Conservation (phyloP, 2,797 vertebrate genomes). For the Streptopelia turtur region DNA sequence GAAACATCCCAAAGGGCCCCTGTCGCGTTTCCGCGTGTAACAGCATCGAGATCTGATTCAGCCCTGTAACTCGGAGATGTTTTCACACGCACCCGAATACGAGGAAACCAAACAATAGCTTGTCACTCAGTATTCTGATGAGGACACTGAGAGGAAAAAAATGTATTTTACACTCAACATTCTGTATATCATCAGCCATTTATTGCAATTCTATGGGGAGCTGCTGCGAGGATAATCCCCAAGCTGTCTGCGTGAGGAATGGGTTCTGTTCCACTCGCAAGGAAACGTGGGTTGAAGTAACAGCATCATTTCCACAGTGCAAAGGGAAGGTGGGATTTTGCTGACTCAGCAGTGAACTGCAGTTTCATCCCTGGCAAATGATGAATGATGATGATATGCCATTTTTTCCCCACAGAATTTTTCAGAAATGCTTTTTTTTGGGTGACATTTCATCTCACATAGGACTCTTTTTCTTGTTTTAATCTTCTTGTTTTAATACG, state of each 20-base stretch:
- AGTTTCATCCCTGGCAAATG: background rate
- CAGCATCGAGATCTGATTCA: background rate
- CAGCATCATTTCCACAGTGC: background rate
- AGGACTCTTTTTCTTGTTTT: background rate
- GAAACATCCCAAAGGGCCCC: slow-evolving; percentile 10
- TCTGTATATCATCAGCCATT: background rate
- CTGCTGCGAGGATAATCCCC: background rate
- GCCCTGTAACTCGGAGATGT: background rate
- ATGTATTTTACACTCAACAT: background rate
- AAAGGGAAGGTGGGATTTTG: background rate
- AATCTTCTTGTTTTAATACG: background rate
- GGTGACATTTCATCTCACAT: background rate
- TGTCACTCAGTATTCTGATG: slow-evolving; percentile 32
- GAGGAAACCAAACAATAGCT: background rate
- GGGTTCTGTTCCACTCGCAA: background rate
- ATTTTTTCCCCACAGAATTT: background rate
- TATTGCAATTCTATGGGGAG: background rate
- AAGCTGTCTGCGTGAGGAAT: background rate
- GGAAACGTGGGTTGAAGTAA: background rate
- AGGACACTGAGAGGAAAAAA: background rate
- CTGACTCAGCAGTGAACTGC: background rate
- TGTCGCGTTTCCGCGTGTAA: background rate
- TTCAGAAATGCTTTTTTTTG: background rate
- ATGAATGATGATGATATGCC: background rate
- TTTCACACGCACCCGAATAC: background rate